Evolutionary conservation across 1,140 invertebrate genomes (phyloP).

Genomic region (Drosophila sp.): DNA sequence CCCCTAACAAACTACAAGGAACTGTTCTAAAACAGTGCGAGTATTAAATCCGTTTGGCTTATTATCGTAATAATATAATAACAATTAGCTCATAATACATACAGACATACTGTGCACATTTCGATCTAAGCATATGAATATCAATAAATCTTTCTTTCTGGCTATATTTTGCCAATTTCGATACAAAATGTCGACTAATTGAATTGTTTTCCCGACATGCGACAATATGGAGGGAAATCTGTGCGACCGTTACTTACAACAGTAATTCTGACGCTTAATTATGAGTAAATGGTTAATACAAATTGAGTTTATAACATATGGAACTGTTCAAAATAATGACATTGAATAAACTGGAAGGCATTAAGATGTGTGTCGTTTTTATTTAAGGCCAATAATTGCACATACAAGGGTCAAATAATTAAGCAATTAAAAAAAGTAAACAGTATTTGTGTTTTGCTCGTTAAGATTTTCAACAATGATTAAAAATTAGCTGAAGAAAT

Average conservation of each 20-base stretch:
- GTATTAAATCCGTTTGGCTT: constrained; percentile 7
- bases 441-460: too few relatives aligned
- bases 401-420: too few relatives aligned
- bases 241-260: constrained; percentile 17
- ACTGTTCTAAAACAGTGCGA: constrained; percentile 47
- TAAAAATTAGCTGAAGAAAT: too few relatives aligned
- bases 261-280: too few relatives aligned
- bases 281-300: too few relatives aligned
- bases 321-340: too few relatives aligned
- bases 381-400: too few relatives aligned
- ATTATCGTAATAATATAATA: constrained; percentile 11
- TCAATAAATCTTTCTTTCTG: constrained; percentile 42
- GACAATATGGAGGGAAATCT: neutral
- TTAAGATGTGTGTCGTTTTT: too few relatives aligned
- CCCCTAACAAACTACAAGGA: constrained; percentile 20
- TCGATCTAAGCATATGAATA: constrained; percentile 2
- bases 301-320: too few relatives aligned
- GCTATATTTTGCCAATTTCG: neutral
- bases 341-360: too few relatives aligned
- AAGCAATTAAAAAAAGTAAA: too few relatives aligned
- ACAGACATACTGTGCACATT: constrained; percentile 1
- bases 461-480: too few relatives aligned
- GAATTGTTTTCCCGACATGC: constrained; percentile 31
- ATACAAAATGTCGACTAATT: constrained; percentile 29
- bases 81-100: constrained; percentile 13